Base-by-base conservation (phyloP, 1,140 invertebrate genomes). In the Probaryconus sp. region DNA sequence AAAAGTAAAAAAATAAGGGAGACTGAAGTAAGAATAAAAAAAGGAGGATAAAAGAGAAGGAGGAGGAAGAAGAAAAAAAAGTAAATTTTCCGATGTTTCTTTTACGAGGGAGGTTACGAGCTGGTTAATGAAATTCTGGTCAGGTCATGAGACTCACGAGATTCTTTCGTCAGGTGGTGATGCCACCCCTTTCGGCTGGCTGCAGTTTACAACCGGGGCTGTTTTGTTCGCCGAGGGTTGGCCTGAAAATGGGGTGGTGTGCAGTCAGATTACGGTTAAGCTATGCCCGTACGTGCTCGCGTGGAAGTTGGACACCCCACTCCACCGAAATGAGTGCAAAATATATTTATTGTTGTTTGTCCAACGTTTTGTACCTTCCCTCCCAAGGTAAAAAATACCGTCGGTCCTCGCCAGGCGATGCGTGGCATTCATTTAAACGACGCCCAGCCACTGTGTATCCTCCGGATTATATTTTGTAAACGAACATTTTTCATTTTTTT, bases 271-370 rank as follows among this genome's bases (percentile, higher is more conserved):
- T 88, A 87, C 85, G 79, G 56, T 78, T 88, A 88, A 88, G 85
- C 86, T 87, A 88, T 87, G 86, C 84, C 79, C 78, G 87, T 88
- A 87, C 86, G 86, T 88, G 86, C 86, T 84, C 79, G 78, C 82
- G 81, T 81, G 83, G 81, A 88, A 87, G 81, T 86, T 82, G 71
- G 45, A 81, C 74, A 72, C 77, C 76, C 77, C 67, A 78, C 53
- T 77, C 72, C 72, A 4, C 43, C 63, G 16, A 40, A 53, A 65
- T 53, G 51, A 60, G 61, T 77, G 83, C 83, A 81, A 87, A 88
- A 87, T 87, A 86, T 88, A 88, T 88, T 88, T 88, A 88, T 88
- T 87, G 85, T 88, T 88, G 85, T 88, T 87, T 87, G 85, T 85
- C 79, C 84, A 83, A 79, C 83, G 79, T 84, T 81, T 79, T 79